Base-by-base conservation (phyloP, 2,113 vertebrate genomes). In the Propithecus coquereli region DNA sequence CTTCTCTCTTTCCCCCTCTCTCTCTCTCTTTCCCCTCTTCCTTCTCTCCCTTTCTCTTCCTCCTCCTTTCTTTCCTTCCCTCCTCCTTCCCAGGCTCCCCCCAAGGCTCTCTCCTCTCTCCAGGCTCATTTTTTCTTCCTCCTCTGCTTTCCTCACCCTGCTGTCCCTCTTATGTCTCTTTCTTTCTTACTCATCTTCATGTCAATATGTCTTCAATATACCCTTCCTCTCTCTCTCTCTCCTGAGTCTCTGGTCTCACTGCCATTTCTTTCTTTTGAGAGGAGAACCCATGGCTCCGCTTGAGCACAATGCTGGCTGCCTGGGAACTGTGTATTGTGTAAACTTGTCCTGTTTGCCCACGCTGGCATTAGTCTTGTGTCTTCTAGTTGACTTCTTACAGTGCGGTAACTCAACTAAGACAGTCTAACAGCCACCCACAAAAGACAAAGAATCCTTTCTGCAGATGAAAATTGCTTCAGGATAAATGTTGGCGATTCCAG, bases 401-500 rank as follows among this genome's bases (percentile, higher is more conserved):
- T 85, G 77, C 76, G 43, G 6, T 9, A 14, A 77, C 73, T 95
- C 45, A 85, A n/a, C 66, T 52, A 45, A 37, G 83, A 84, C 13
- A 3, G 37, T 43, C 12, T 47, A 32, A 66, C 5, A 80, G 90
- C n/a, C 43, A 30, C 73, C 47, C 43, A 77, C 32, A 52, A 83
- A 94, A 74, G 27, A 96, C 37, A 95, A 92, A 93, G 66, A 30
- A 74, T 68, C 66, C 77, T 74, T 61, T 65, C 47, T 40, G 50
- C 57, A 90, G 37, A 65, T 70, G 43, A 76, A 82, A 96, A 80
- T 70, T 92, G 71, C 86, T 94, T 94, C 37, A 89, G 68, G 79
- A 89, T 83, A 93, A 32, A 89, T 70, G 13, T 66, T 94, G 90
- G 66, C 8, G 11, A 45, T 85, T 77, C 59, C 23, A 68, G 37